These are phyloP conservation scores for Solen grandis DNA, from an alignment of 1,140 invertebrate species.

Conservation along the genomic window DNA sequence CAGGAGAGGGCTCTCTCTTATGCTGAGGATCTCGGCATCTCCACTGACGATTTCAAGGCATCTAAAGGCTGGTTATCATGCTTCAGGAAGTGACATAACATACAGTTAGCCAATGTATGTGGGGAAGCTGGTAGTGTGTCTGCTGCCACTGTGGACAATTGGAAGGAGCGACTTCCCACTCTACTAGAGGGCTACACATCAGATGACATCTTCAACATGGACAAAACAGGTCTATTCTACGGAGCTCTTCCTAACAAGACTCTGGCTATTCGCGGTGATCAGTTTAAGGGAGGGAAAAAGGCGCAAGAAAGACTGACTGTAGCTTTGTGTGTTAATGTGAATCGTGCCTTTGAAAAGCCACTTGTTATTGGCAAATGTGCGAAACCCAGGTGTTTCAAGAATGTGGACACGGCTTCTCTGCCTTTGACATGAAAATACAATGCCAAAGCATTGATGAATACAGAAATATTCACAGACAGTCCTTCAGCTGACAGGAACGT, in stretches of 20 bases:
- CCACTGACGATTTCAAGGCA: too few relatives aligned
- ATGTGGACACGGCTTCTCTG: constrained; percentile 46
- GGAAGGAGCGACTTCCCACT: neutral
- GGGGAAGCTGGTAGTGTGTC: too few relatives aligned
- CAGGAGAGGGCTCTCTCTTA: too few relatives aligned
- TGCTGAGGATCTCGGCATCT: too few relatives aligned
- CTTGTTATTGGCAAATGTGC: constrained; percentile 81
- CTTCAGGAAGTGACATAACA: neutral
- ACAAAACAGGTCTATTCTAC: constrained; percentile 61
- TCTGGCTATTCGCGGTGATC: constrained; percentile 26
- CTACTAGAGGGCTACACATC: constrained; percentile 15
- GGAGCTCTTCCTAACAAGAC: constrained; percentile 50
- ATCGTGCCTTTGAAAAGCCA: constrained; percentile 80
- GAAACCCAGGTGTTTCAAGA: constrained; percentile 82
- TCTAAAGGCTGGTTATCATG: constrained; percentile 17
- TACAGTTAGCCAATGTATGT: too few relatives aligned
- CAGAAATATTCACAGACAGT: constrained; percentile 44
- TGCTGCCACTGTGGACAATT: constrained; percentile 2
- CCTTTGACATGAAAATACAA: constrained; percentile 40
- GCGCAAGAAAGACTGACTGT: constrained; percentile 81
- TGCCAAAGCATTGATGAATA: constrained; percentile 62
- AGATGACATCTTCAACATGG: constrained; percentile 57
- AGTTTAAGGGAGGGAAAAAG: constrained; percentile 73
- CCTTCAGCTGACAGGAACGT: too few relatives aligned
- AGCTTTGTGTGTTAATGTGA: constrained; percentile 79